phyloP scores from a whole-genome alignment of 1,140 invertebrate genomes.

The Heliconius congener region DNA sequence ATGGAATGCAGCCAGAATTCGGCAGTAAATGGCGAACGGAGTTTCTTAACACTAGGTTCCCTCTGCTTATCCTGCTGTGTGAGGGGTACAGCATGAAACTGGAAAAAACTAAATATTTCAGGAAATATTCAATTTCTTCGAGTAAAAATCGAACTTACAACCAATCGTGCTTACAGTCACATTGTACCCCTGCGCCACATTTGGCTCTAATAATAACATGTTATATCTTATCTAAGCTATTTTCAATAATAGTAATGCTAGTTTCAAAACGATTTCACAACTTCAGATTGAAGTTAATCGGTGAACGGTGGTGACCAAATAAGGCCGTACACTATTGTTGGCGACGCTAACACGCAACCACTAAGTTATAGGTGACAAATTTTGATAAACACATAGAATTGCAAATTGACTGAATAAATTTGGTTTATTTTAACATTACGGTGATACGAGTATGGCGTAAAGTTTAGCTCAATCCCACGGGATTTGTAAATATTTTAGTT shows the following conservation, averaged over 20 bases:
- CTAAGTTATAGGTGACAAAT: slow-evolving; percentile 8
- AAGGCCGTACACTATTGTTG: slow-evolving; percentile 36
- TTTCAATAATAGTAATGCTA: slow-evolving; percentile 21
- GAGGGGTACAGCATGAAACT: no score
- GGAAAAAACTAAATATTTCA: no score
- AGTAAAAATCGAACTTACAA: background rate
- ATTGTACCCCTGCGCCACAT: background rate
- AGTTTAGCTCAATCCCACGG: background rate
- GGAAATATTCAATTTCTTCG: background rate
- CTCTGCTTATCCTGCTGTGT: no score
- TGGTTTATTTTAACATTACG: background rate
- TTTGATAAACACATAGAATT: slow-evolving; percentile 1
- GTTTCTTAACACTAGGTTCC: no score
- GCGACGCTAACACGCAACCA: background rate
- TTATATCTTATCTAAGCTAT: slow-evolving; percentile 19
- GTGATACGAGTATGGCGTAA: background rate
- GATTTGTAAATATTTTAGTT: background rate
- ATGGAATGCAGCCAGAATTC: no score
- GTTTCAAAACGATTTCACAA: slow-evolving; percentile 36
- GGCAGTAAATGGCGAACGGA: no score
- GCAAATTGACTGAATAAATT: slow-evolving; percentile 4
- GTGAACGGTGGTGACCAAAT: slow-evolving; percentile 31
- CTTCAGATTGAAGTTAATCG: slow-evolving; percentile 35
- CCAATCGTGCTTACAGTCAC: background rate
- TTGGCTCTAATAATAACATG: background rate